These are phyloP conservation scores for Phylloscopus collybita DNA, from an alignment of 2,797 vertebrate genomes.

Conservation along the genomic window DNA sequence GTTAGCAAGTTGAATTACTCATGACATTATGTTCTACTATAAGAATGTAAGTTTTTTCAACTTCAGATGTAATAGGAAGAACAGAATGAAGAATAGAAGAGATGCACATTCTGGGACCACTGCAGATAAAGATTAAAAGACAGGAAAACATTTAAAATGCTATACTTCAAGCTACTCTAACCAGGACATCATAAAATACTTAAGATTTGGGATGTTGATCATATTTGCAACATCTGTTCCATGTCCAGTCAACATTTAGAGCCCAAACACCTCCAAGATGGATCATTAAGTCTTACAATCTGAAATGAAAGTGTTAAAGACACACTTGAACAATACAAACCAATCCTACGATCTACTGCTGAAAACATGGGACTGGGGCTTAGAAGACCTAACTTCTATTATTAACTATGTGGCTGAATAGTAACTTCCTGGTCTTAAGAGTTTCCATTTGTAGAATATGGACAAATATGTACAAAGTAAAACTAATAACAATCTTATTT, in stretches of 20 bases:
- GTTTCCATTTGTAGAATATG: background rate
- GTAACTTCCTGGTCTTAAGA: background rate
- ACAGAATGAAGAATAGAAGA: background rate
- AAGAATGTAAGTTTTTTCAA: background rate
- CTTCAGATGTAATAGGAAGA: background rate
- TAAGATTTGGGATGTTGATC: background rate
- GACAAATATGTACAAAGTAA: background rate
- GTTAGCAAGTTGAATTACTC: background rate
- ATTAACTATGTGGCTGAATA: background rate
- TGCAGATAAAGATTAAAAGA: background rate
- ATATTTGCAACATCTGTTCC: background rate
- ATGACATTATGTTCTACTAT: background rate
- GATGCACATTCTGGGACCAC: background rate
- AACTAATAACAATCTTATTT: background rate
- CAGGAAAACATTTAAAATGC: background rate
- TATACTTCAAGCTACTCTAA: background rate
- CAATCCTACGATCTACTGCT: background rate
- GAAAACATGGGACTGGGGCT: background rate
- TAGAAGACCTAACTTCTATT: background rate
- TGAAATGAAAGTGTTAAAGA: background rate
- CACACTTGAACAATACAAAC: background rate
- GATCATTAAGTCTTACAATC: background rate
- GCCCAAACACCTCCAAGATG: background rate
- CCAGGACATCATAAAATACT: background rate
- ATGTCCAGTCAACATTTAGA: background rate